Base-by-base conservation (phyloP, 2,113 vertebrate species). In the Halichoeres trimaculatus region DNA sequence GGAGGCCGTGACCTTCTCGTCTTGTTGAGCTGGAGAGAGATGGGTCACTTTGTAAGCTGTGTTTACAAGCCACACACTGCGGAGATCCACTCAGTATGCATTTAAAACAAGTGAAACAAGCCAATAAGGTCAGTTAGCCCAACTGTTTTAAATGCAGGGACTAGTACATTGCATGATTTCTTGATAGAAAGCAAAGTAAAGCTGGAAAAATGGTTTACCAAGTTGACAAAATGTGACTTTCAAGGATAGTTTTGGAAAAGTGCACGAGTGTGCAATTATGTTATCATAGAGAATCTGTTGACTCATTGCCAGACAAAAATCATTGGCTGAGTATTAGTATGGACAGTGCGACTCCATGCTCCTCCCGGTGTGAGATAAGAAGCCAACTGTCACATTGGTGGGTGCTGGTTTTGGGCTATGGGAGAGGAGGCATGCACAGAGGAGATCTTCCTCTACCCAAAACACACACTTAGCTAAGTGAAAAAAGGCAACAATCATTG, bases 1-100 rank as follows among this genome's bases (percentile, higher is more conserved):
- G 17, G 58, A 3, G 41, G 62, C 60, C 5, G n/a, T 62, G 80
- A 76, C 60, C 56, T 80, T 83, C 45, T 23, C 47, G 35, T 80
- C 59, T 74, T 74, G 35, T 83, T 83, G 67, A 74, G 64, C 41
- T 57, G 59, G 43, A 80, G 51, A 74, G 69, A 70, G 43, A 69
- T 70, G 54, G 61, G 66, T 63, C 78, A 65, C 70, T 85, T 78
- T 78, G 52, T 47, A 63, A 81, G 34, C 57, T 68, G 61, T 52
- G 78, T 59, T 72, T 54, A 74, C 35, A 70, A 50, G 51, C 61
- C 30, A 53, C 35, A 47, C 62, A 63, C 52, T 41, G 69, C 23
- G 20, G 53, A 65, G 36, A 60, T 53, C 45, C n/a, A 64, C 80
- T 74, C 64, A 36, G 51, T 26, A 47, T 59, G 59, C 74, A 62